Conservation (phyloP, 2,113 vertebrate species). For the Clupea harengus region DNA sequence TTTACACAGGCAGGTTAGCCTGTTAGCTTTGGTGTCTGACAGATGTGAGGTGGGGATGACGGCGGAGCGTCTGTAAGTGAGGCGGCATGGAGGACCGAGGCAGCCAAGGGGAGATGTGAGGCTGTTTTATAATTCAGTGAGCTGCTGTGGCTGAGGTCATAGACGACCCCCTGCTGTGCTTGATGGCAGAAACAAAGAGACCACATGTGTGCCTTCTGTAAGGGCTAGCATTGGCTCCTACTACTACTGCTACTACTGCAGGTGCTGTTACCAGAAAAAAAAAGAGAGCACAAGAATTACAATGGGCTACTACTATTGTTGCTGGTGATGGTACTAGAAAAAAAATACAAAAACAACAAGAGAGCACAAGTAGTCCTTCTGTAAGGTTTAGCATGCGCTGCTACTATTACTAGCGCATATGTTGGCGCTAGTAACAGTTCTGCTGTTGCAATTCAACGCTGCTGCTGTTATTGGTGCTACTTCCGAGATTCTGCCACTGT, state of each 20-base stretch:
- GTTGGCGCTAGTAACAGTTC: neutral
- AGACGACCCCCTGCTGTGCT: neutral
- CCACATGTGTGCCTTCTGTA: neutral
- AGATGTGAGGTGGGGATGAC: neutral
- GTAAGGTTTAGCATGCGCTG: too few relatives aligned
- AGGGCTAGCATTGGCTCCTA: neutral
- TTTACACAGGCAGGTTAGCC: neutral
- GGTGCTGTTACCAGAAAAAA: too few relatives aligned
- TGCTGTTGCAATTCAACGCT: neutral
- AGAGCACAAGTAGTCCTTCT: too few relatives aligned
- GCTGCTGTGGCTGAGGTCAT: neutral
- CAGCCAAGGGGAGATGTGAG: neutral
- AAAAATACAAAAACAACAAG: too few relatives aligned
- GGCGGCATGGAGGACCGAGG: neutral
- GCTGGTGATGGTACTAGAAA: too few relatives aligned
- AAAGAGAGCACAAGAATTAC: too few relatives aligned
- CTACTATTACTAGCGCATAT: too few relatives aligned
- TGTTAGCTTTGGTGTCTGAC: neutral
- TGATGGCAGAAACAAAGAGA: neutral
- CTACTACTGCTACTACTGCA: too few relatives aligned
- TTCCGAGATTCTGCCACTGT: neutral
- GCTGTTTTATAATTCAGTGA: neutral
- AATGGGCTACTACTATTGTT: too few relatives aligned
- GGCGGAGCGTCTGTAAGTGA: neutral
- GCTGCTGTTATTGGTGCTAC: neutral